Conservation (phyloP, 2,888 invertebrate genomes). For the Perizoma affinitatum region DNA sequence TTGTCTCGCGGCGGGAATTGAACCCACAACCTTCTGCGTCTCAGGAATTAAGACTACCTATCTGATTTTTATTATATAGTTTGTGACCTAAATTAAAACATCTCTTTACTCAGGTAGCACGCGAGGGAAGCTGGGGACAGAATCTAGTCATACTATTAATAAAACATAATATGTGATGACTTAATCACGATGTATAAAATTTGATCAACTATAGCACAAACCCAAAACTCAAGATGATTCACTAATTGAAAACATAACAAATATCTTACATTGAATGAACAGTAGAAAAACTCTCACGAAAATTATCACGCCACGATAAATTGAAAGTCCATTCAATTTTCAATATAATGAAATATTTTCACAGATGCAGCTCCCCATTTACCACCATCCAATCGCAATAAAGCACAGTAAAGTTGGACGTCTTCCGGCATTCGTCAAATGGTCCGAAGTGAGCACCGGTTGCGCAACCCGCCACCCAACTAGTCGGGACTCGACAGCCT, state of each 20-base stretch:
- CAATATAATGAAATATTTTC: slow-evolving; percentile 53
- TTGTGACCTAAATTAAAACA: too few species aligned
- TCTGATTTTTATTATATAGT: too few species aligned
- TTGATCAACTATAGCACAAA: not conserved
- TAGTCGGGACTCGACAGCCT: slow-evolving; percentile 61
- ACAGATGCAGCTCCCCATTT: slow-evolving; percentile 58
- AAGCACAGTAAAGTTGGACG: slow-evolving; percentile 72
- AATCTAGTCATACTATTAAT: not conserved
- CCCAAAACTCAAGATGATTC: not conserved
- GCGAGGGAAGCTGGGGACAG: not conserved
- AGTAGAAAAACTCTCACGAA: slow-evolving; percentile 29
- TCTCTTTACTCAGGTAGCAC: too few species aligned
- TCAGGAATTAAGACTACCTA: too few species aligned
- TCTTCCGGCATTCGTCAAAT: slow-evolving; percentile 77
- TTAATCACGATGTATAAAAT: not conserved
- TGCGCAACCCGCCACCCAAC: slow-evolving; percentile 73
- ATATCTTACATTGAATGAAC: slow-evolving; percentile 8
- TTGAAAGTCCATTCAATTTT: slow-evolving; percentile 47
- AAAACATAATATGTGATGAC: not conserved
- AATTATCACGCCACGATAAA: slow-evolving; percentile 41
- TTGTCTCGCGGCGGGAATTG: too few species aligned
- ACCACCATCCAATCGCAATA: slow-evolving; percentile 70
- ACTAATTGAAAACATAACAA: slow-evolving; percentile 12
- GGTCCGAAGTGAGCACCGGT: slow-evolving; percentile 61
- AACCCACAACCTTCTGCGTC: too few species aligned